Percentiles rank a stretch among this genome's conserved stretches.
Conservation (phyloP, 2,797 vertebrate genomes). For the Neostethus bicornis region DNA sequence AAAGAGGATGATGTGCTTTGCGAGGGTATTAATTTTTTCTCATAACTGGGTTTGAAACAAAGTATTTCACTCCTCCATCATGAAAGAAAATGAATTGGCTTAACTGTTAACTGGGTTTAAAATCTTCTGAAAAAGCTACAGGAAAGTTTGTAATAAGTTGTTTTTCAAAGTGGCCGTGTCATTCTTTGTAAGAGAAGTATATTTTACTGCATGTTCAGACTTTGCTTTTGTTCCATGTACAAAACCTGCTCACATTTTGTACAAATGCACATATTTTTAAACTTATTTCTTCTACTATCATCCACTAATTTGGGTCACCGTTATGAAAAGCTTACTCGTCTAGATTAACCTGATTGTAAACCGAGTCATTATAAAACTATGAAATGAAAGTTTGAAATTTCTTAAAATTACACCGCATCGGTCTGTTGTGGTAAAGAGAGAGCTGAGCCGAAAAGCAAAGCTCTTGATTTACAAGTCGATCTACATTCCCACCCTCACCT, state of each 20-base stretch:
- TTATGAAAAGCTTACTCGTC: not conserved
- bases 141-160: not conserved
- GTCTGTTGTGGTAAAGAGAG: no score
- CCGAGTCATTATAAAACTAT: not conserved
- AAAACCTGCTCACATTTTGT: constrained; percentile 2
- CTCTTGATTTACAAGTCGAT: no score
- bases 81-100: not conserved
- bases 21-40: no score
- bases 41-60: not conserved
- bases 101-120: no score
- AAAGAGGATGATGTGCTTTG: not conserved
- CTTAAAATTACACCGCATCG: no score
- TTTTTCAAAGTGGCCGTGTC: no score
- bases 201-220: not conserved
- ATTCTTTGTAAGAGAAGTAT: not conserved
- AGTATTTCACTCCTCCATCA: not conserved
- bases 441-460: no score
- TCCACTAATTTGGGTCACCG: constrained; percentile 7
- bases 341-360: not conserved
- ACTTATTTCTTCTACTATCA: not conserved
- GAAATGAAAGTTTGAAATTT: not conserved
- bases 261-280: constrained; percentile 10
- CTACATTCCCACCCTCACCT: no score
- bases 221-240: not conserved
- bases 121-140: no score